phyloP scores from a whole-genome alignment of 2,888 invertebrate genomes.

The Hirtodrosophila histrioides region DNA sequence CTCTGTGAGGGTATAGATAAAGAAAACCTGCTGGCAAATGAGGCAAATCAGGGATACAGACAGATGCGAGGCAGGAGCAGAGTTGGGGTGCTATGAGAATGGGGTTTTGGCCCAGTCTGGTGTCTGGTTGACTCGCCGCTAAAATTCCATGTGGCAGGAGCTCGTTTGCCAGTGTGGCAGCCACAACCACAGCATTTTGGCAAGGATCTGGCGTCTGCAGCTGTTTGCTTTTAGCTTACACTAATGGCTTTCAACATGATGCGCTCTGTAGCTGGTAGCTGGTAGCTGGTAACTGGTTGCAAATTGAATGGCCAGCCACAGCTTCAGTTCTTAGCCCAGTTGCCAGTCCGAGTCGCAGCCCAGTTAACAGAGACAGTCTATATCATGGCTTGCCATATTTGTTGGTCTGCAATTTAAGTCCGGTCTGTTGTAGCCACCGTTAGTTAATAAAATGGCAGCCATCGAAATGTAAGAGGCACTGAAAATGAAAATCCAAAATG shows the following conservation, averaged over 20 bases:
- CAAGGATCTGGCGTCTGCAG: slow-evolving; percentile 21
- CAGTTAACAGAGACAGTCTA: no score
- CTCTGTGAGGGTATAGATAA: no score
- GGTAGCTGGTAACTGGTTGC: neutral
- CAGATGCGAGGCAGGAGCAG: no score
- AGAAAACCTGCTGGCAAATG: slow-evolving; percentile 11
- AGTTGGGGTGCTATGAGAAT: no score
- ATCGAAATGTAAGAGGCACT: slow-evolving; percentile 46
- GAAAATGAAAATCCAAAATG: slow-evolving; percentile 42
- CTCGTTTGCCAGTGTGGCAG: slow-evolving; percentile 24
- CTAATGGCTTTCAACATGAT: slow-evolving; percentile 51
- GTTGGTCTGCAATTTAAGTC: slow-evolving; percentile 25
- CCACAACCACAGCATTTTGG: slow-evolving; percentile 56
- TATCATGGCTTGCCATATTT: no score
- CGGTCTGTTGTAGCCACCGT: slow-evolving; percentile 2
- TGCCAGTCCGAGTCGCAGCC: neutral
- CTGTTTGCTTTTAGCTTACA: slow-evolving; percentile 29
- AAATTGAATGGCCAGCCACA: slow-evolving; percentile 34
- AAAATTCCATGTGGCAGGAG: slow-evolving; percentile 13
- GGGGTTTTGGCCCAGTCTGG: no score
- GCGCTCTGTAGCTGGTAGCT: slow-evolving; percentile 19
- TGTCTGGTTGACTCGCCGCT: no score
- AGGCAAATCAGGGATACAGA: slow-evolving; percentile 21
- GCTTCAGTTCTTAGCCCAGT: no score
- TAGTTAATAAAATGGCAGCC: slow-evolving; percentile 58